phyloP scores from a whole-genome alignment of 2,888 invertebrate species.

The Argynnis bischoffii region DNA sequence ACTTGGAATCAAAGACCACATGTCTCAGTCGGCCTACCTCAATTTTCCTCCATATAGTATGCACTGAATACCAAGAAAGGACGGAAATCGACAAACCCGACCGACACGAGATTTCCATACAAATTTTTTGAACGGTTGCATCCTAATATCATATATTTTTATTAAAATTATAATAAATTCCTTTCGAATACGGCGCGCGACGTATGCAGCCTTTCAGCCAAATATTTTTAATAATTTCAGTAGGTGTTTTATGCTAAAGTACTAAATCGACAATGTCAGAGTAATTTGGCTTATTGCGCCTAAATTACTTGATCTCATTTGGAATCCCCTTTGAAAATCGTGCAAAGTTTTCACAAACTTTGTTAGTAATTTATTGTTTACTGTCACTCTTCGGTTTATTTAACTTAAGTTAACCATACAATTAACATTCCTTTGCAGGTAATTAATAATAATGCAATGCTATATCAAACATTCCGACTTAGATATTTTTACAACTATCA shows the following conservation, averaged over 20 bases:
- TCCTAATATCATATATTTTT: conserved; percentile 45
- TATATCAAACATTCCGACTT: no score
- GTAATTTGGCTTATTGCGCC: conserved; percentile 77
- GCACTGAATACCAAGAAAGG: conserved; percentile 68
- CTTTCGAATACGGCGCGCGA: conserved; percentile 35
- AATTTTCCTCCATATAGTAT: conserved; percentile 67
- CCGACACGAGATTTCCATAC: conserved; percentile 62
- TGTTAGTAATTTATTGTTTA: conserved; percentile 78
- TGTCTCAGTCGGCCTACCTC: conserved; percentile 72
- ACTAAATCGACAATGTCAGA: conserved; percentile 63
- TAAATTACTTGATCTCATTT: conserved; percentile 80
- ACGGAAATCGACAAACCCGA: conserved; percentile 60
- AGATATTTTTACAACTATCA: no score
- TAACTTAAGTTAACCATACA: conserved; percentile 60
- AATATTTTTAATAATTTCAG: conserved; percentile 50
- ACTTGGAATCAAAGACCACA: conserved; percentile 59
- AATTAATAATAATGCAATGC: neutral
- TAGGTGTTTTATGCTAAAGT: conserved; percentile 50
- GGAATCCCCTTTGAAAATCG: conserved; percentile 74
- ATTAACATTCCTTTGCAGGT: conserved; percentile 43
- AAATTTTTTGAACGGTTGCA: conserved; percentile 54
- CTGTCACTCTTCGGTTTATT: conserved; percentile 71
- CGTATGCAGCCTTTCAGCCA: neutral
- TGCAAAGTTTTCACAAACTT: conserved; percentile 75
- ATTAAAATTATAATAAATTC: conserved; percentile 46